A percentile compares a stretch with the other conserved stretches of the same genome.
phyloP scores from a whole-genome alignment of 2,113 vertebrate species.

The Pteropus alecto region DNA sequence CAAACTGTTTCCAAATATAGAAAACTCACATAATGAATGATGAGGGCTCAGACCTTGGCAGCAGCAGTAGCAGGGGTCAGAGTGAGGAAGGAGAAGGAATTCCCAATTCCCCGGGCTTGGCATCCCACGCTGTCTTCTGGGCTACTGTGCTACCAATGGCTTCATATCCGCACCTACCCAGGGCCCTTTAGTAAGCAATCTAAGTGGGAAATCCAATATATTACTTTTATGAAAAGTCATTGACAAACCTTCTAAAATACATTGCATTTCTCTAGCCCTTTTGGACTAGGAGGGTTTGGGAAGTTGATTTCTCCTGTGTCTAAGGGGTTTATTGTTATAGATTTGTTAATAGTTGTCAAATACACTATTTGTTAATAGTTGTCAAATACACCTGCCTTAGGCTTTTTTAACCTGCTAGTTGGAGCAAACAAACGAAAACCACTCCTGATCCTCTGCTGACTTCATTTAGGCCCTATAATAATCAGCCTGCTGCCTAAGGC shows the following conservation, averaged over 20 bases:
- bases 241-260: neutral
- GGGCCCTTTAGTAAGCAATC: neutral
- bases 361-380: neutral
- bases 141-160: neutral
- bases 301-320: neutral
- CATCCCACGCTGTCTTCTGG: neutral
- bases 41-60: neutral
- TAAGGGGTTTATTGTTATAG: neutral
- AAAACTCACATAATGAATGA: neutral
- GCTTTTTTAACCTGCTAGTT: neutral
- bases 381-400: neutral
- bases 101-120: neutral
- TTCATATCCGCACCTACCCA: neutral
- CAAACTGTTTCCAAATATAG: slow-evolving; percentile 31
- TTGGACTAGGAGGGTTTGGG: neutral
- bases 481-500: neutral
- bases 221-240: neutral
- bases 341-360: neutral
- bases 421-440: neutral
- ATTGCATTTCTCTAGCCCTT: neutral
- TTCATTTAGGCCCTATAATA: neutral
- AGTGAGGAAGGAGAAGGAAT: neutral
- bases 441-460: neutral
- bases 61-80: neutral
- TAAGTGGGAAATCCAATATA: neutral